Base-by-base conservation (phyloP, 2,113 vertebrate species). In the Coptodon rendalli region DNA sequence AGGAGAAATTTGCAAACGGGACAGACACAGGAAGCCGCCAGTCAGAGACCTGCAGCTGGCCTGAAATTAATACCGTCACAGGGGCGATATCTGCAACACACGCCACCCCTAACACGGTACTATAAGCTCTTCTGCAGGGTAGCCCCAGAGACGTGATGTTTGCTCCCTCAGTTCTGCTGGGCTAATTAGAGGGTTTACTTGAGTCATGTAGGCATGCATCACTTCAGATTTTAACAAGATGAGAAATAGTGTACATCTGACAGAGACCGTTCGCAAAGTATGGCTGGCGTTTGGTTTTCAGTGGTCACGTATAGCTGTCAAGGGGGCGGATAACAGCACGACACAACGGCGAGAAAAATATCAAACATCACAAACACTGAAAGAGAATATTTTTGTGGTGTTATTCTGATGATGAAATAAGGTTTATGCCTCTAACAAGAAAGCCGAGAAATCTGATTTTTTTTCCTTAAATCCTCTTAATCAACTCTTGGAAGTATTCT, bases 21-120 rank as follows among this genome's bases (percentile, higher is more conserved):
- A 93, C 95, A 94, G 93, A 95, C 95, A 94, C 91, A 95, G 93
- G 94, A 95, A 95, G 92, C 93, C 80, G 88, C 86, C 94, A 92
- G 86, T 19, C 45, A 92, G 80, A 89, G 90, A 89, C 90, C 90
- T 89, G 93, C 94, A 95, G 93, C 93, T 93, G 93, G 93, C 85
- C 86, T 93, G 90, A 94, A 92, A 94, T 93, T 86, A 91, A 95
- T 94, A 92, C 92, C 36, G 84, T 92, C 84, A 89, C 84, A 81
- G 86, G 84, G 84, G 84, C 59, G 5, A 79, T 86, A 83, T 91
- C 80, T 83, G 66, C 76, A 71, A 56, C 88, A 81, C 82, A 86
- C 57, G 48, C 91, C 86, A 59, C 59, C 91, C 66, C 82, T 87
- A 66, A 86, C 83, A 85, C 29, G 9, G 43, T 48, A 29, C 63